Conservation (phyloP, 2,797 vertebrate genomes). For the Lophotriccus pileatus region DNA sequence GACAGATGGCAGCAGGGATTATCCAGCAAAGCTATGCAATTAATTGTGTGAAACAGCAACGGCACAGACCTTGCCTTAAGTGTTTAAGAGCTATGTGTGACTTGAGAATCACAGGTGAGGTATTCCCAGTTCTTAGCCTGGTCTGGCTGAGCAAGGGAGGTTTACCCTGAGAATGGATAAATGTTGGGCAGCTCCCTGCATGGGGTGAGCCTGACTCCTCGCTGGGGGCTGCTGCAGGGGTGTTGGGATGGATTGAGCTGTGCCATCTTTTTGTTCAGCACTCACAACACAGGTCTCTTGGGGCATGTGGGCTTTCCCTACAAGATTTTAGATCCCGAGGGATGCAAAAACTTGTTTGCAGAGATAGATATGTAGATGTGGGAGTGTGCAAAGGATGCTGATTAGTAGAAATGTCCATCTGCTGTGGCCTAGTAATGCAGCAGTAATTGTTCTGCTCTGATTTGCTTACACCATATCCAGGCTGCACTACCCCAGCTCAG, state of each 20-base stretch:
- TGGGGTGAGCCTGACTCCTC: neutral
- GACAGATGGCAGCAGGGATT: neutral
- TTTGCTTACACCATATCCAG: neutral
- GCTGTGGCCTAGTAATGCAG: neutral
- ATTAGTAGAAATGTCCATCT: neutral
- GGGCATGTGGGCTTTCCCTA: accelerated
- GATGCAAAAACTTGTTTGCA: neutral
- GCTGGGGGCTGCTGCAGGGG: neutral
- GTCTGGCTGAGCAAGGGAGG: neutral
- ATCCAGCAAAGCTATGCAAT: neutral
- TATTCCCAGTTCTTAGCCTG: neutral
- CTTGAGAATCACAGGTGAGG: neutral
- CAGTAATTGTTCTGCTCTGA: neutral
- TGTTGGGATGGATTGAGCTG: neutral
- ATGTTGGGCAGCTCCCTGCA: neutral
- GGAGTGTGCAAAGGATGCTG: neutral
- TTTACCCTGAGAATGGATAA: neutral
- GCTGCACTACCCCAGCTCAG: neutral
- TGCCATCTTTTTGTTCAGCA: accelerated
- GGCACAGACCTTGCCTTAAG: neutral
- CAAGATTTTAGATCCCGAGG: neutral
- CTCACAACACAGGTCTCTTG: neutral
- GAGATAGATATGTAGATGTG: neutral
- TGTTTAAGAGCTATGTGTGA: accelerated
- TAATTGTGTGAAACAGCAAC: neutral